Base-by-base conservation (phyloP, 1,140 invertebrate species). In the Apolygus lucorum region DNA sequence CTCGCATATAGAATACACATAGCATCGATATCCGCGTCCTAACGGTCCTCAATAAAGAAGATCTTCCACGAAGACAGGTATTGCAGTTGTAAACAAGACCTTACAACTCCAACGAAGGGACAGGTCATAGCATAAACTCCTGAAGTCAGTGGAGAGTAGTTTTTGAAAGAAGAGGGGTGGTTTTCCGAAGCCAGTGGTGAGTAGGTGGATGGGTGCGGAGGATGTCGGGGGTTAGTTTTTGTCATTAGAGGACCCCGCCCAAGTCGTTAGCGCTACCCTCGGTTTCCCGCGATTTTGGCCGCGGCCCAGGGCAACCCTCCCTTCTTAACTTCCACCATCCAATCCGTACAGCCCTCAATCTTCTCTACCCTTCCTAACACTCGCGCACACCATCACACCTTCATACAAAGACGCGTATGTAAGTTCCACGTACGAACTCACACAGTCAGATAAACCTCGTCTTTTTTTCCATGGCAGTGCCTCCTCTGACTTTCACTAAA, bases 231-330 rank as follows among this genome's bases (percentile, higher is more conserved):
- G 11, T 59, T 59, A 59, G 54, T 59, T 59, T 59, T 59, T 59
- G 54, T 59, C 54, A 59, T 59, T 59, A 59, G 54, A 22, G 22
- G 22, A 59, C 54, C 54, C 54, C 54, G 54, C 54, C 54, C 54
- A 59, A 59, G 54, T 59, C 54, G 54, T 59, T 59, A 59, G 54
- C 34, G 34, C 34, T 17, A 4, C 34, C 34, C 17, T 42, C 34
- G 54, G 54, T 59, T 22, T 21, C 13, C 13, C 22, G 54, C 11
- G 22, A 59, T 59, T 59, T 59, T 59, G 54, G 54, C 54, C 54
- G 11, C 54, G 22, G 22, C 54, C 54, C 54, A 59, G 54, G 4
- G 22, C 8, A 59, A 13, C 22, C 54, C 54, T 13, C 54, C 54
- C 22, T 4, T 21, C 22, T 22, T 59, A 4, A 8, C 22, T 59